Conservation (phyloP, 2,797 vertebrate genomes). For the Acanthurus leucopareius region DNA sequence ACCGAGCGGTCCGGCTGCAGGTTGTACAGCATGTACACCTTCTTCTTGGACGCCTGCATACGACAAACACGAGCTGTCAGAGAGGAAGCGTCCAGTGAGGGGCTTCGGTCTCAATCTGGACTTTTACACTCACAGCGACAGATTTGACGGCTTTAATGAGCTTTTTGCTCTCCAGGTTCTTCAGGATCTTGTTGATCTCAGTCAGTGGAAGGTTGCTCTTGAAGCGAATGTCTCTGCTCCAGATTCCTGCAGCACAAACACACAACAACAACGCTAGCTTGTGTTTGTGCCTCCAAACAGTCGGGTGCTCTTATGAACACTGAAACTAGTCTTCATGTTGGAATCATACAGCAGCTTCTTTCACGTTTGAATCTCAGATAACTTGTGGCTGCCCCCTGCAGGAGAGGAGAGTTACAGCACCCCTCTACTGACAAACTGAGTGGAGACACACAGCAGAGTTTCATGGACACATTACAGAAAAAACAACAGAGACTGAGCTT, state of each 20-base stretch:
- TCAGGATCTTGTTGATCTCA: constrained; percentile 98
- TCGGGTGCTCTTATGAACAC: too few species aligned
- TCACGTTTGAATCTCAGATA: too few species aligned
- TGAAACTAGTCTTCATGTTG: too few species aligned
- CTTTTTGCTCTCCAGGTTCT: constrained; percentile 99
- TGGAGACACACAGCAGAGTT: too few species aligned
- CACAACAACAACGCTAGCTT: not conserved
- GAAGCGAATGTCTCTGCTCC: constrained; percentile 97
- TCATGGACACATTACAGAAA: too few species aligned
- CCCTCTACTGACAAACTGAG: too few species aligned
- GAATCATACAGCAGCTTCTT: too few species aligned
- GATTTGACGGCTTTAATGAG: constrained; percentile 98
- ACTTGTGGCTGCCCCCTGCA: too few species aligned
- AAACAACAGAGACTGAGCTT: too few species aligned
- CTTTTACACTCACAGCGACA: constrained; percentile 90
- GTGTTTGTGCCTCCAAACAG: too few species aligned
- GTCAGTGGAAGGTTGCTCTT: constrained; percentile 98
- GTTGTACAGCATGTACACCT: constrained; percentile 98
- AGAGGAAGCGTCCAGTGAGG: too few species aligned
- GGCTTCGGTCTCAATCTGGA: not conserved
- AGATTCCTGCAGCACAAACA: constrained; percentile 89
- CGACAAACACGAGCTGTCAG: not conserved
- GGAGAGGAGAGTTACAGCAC: too few species aligned
- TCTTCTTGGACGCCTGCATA: constrained; percentile 97
- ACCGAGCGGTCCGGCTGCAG: constrained; percentile 96